Conservation (phyloP, 2,888 invertebrate species). For the Ophion slaviceki region DNA sequence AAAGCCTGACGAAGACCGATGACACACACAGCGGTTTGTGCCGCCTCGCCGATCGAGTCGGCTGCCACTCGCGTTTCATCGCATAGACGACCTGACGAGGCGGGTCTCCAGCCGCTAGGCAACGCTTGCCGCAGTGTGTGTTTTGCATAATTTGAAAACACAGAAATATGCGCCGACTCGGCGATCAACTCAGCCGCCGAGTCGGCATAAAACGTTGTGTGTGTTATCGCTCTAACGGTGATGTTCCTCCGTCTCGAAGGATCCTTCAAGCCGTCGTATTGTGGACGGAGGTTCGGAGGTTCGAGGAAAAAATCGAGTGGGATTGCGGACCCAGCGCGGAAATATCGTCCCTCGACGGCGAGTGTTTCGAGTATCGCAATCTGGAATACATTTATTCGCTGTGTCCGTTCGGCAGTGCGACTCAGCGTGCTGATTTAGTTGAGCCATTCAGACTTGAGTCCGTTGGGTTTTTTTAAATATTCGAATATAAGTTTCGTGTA, state of each 20-base stretch:
- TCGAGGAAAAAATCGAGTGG: conserved; percentile 91
- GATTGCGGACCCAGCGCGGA: conserved; percentile 97
- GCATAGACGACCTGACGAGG: no score
- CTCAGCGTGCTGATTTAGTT: conserved; percentile 89
- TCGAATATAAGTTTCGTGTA: neutral
- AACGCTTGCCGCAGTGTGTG: no score
- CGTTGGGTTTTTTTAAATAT: neutral
- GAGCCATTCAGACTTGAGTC: neutral
- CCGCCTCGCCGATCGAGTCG: no score
- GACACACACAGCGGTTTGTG: no score
- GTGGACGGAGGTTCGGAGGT: conserved; percentile 89
- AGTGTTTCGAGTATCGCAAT: conserved; percentile 95
- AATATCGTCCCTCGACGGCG: conserved; percentile 93
- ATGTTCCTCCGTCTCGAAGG: conserved; percentile 65
- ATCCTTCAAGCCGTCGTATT: conserved; percentile 86
- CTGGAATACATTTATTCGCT: conserved; percentile 97
- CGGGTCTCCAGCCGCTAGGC: no score
- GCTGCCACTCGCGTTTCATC: no score
- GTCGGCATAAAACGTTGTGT: no score
- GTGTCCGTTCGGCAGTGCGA: conserved; percentile 93
- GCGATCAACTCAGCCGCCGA: no score
- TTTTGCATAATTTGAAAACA: no score
- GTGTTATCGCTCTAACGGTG: no score
- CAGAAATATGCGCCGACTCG: no score
- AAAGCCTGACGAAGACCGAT: no score